phyloP scores from a whole-genome alignment of 2,797 vertebrate genomes.

The Dryobates pubescens region DNA sequence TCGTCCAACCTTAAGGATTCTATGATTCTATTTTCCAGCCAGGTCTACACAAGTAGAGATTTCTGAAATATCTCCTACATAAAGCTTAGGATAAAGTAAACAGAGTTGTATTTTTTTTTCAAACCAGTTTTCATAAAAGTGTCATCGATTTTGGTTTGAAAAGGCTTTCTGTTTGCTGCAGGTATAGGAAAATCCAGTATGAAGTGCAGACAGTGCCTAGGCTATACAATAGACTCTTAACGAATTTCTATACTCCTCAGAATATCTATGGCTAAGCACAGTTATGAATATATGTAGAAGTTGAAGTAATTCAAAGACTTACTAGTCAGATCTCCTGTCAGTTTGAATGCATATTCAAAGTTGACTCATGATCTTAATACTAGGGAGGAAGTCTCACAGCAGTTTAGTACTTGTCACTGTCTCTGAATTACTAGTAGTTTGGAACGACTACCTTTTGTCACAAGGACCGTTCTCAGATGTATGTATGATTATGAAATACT shows the following conservation, averaged over 20 bases:
- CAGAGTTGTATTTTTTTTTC: background rate
- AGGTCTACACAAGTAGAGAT: background rate
- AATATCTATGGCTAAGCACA: background rate
- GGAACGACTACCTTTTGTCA: background rate
- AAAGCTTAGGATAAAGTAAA: background rate
- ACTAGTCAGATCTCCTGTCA: background rate
- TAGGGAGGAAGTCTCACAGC: background rate
- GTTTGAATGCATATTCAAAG: background rate
- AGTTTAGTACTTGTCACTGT: background rate
- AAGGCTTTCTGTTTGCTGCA: background rate
- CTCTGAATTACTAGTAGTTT: background rate
- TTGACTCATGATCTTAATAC: background rate
- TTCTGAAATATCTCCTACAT: background rate
- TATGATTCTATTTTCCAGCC: background rate
- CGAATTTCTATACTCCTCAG: background rate
- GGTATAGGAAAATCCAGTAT: background rate
- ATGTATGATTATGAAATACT: background rate
- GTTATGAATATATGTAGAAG: background rate
- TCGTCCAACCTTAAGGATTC: too few relatives aligned
- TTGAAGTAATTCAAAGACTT: background rate
- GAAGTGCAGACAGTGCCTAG: background rate
- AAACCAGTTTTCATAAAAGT: background rate
- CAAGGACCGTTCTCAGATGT: background rate
- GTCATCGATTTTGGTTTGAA: background rate
- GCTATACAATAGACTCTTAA: background rate